Percentiles rank a stretch among this genome's conserved stretches.
Evolutionary conservation across 2,888 invertebrate species (phyloP).

Genomic region (Oscheius sp.): DNA sequence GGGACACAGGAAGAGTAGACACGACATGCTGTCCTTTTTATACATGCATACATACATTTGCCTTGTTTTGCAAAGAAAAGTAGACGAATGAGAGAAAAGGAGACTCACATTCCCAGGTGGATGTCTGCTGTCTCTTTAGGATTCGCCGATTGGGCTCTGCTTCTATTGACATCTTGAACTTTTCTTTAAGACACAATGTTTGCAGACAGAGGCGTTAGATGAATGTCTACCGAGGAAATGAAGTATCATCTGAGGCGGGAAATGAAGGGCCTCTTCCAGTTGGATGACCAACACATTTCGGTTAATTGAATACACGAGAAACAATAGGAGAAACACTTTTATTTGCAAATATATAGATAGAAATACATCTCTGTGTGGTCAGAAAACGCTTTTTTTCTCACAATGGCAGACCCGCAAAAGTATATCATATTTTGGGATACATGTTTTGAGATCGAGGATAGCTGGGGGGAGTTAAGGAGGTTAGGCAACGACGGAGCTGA

Average conservation of each 20-base stretch:
- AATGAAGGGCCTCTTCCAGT: slow-evolving; percentile 3
- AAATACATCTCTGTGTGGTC: background rate
- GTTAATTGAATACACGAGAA: background rate
- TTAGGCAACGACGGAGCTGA: slow-evolving; percentile 55
- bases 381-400: slow-evolving; percentile 9
- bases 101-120: slow-evolving; percentile 15
- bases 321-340: background rate
- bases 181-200: background rate
- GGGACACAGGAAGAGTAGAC: no score
- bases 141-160: background rate
- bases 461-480: background rate
- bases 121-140: slow-evolving; percentile 9
- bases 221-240: slow-evolving; percentile 24
- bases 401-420: slow-evolving; percentile 5
- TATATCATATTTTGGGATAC: slow-evolving; percentile 21
- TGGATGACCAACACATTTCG: background rate
- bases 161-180: background rate
- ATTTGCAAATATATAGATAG: background rate
- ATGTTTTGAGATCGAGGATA: slow-evolving; percentile 11
- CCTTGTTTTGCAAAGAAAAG: background rate
- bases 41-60: no score
- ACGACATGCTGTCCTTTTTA: no score
- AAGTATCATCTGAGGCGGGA: slow-evolving; percentile 13
- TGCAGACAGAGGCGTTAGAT: background rate
- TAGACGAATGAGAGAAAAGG: slow-evolving; percentile 1